phyloP scores from a whole-genome alignment of 2,888 invertebrate species.

The Trichogramma dendrolimi region DNA sequence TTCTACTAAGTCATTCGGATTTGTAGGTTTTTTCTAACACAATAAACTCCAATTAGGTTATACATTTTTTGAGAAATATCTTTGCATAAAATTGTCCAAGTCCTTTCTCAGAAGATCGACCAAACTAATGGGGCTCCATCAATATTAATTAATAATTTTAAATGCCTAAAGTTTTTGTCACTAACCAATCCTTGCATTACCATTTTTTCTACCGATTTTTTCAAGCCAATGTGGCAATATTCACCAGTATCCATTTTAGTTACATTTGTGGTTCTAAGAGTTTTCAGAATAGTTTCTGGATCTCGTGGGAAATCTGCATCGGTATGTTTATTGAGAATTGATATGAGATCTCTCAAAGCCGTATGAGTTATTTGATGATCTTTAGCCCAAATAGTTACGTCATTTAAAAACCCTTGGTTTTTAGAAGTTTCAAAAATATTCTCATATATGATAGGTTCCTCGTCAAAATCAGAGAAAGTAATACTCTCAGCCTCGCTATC shows the following conservation, averaged over 20 bases:
- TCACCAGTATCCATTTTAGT: conserved; percentile 2
- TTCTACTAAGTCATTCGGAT: conserved; percentile 5
- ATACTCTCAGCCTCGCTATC: not conserved
- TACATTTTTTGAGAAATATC: not conserved
- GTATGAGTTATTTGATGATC: not conserved
- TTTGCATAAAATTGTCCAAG: conserved; percentile 2
- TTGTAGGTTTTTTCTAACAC: conserved; percentile 4
- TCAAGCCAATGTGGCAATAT: conserved; percentile 10
- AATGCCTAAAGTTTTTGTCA: not conserved
- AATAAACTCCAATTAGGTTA: conserved; percentile 4
- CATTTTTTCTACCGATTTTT: conserved; percentile 1
- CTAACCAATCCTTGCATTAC: not conserved
- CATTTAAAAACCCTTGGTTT: not conserved
- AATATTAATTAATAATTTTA: conserved; percentile 7
- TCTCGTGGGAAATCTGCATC: not conserved
- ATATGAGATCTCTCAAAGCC: not conserved
- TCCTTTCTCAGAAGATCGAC: conserved; percentile 1
- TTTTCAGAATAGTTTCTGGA: not conserved
- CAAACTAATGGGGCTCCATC: conserved; percentile 3
- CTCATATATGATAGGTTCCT: not conserved
- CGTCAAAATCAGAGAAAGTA: not conserved
- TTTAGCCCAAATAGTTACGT: not conserved
- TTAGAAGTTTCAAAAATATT: not conserved
- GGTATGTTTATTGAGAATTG: not conserved
- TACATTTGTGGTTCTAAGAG: not conserved